Conservation (phyloP, 2,113 vertebrate genomes). For the Nothoprocta perdicaria region DNA sequence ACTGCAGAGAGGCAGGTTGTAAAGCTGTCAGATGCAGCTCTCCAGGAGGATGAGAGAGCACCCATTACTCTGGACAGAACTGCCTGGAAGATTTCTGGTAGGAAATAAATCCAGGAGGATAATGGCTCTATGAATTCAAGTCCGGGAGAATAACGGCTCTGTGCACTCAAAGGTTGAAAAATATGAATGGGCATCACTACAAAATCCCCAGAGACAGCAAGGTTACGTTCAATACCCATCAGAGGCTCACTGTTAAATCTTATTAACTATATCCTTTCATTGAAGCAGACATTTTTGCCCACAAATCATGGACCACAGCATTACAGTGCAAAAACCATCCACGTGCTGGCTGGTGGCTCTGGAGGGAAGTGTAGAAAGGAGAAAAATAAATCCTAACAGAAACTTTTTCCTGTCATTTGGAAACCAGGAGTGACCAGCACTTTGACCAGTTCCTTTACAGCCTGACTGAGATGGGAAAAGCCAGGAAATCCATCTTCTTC, state of each 20-base stretch:
- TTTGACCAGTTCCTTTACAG: neutral
- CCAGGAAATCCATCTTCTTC: neutral
- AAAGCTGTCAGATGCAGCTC: neutral
- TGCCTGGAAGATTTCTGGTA: neutral
- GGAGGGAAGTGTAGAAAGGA: neutral
- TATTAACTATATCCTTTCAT: neutral
- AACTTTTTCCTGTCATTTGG: neutral
- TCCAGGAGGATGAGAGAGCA: neutral
- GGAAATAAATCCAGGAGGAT: neutral
- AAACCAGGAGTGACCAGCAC: neutral
- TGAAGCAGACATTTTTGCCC: slow-evolving; percentile 10
- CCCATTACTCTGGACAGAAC: neutral
- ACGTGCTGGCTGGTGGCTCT: neutral
- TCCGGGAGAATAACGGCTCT: neutral
- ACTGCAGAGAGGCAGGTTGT: neutral
- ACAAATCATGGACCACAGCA: slow-evolving; percentile 16
- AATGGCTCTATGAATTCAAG: neutral
- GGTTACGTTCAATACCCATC: neutral
- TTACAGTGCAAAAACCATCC: slow-evolving; percentile 41
- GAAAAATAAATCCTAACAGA: neutral
- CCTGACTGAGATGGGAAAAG: neutral
- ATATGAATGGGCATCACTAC: neutral
- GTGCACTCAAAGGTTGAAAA: neutral
- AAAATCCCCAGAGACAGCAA: neutral
- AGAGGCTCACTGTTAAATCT: neutral